Evolutionary conservation across 2,797 vertebrate species (phyloP), one percentile per base, ranked within the genome.

Genomic region (Urocyon cinereoargenteus): DNA sequence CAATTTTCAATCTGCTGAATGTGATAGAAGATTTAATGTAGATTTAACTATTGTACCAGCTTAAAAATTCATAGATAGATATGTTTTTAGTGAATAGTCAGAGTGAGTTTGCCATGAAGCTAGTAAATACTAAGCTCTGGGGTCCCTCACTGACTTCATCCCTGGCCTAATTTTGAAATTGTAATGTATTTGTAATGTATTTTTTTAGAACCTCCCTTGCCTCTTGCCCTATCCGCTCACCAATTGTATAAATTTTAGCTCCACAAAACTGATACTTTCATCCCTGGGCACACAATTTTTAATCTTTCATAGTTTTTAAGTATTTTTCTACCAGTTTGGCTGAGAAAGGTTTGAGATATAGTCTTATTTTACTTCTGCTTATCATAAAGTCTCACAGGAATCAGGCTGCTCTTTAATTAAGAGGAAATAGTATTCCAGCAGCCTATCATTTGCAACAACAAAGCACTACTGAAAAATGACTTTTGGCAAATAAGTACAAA

Each of bases 361-460:
- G 22, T 82, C 16, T 64, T 94, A 75, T 82, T 97, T 95, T 64
- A 89, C 4, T 81, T 94, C 13, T 49, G 24, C 61, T 94, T 97
- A 79, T 95, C 36, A 90, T 72, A 86, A 81, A 94, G 4, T 91
- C 26, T 61, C 36, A 95, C 53, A 89, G n/a, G 96, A 95, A 90
- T 90, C 16, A 83, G 72, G 36, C 22, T 94, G 92, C 88, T 61
- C 45, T 96, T 93, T 95, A 92, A 97, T 96, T 86, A 95, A 97
- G 92, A 84, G 78, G 36, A 93, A 91, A 45, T 11, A 96, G 45
- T 49, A 31, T 55, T 92, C n/a, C 28, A 86, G 18, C 45, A 97
- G 14, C 36, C 26, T 79, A 82, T 94, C 24, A 36, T 96, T 91
- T 72, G 70, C 34, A 97, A 91, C 34, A 87, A 49, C 59, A 87